phyloP scores from a whole-genome alignment of 1,140 invertebrate species.

The Elymnias hypermnestra region DNA sequence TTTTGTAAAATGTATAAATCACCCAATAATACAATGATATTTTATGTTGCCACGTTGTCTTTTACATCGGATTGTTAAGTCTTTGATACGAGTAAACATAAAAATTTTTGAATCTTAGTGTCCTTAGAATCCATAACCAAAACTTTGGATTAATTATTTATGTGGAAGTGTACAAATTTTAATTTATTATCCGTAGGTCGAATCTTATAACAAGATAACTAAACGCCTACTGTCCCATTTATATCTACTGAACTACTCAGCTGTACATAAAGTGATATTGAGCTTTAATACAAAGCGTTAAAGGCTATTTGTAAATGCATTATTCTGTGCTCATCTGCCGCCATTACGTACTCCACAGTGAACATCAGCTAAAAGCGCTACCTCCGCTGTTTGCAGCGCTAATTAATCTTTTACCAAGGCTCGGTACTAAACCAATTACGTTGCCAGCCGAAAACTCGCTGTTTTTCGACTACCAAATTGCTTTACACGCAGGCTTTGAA shows the following conservation, averaged over 20 bases:
- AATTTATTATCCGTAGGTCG: too few species aligned
- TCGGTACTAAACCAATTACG: slow-evolving; percentile 63
- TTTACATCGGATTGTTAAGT: too few species aligned
- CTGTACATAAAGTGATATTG: neutral
- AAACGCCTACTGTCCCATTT: slow-evolving; percentile 24
- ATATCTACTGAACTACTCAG: neutral
- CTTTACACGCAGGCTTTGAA: slow-evolving; percentile 63
- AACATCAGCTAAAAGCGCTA: slow-evolving; percentile 50
- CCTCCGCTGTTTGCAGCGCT: slow-evolving; percentile 55
- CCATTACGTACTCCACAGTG: slow-evolving; percentile 28
- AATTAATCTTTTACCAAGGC: slow-evolving; percentile 64
- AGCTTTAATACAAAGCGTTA: slow-evolving; percentile 4
- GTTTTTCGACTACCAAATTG: slow-evolving; percentile 70
- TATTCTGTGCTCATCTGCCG: slow-evolving; percentile 4
- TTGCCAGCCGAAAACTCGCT: slow-evolving; percentile 55
- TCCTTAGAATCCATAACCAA: too few species aligned
- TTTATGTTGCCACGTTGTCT: too few species aligned
- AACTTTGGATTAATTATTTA: too few species aligned
- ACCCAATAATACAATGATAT: too few species aligned
- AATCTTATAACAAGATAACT: slow-evolving; percentile 23
- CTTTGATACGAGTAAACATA: too few species aligned
- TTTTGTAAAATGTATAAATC: too few species aligned
- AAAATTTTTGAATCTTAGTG: too few species aligned
- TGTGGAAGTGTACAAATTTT: too few species aligned
- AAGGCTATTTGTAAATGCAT: slow-evolving; percentile 7